Evolutionary conservation across 2,113 vertebrate genomes (phyloP), one percentile per base, ranked within the genome.

Genomic region (Thryonomys swinderianus): DNA sequence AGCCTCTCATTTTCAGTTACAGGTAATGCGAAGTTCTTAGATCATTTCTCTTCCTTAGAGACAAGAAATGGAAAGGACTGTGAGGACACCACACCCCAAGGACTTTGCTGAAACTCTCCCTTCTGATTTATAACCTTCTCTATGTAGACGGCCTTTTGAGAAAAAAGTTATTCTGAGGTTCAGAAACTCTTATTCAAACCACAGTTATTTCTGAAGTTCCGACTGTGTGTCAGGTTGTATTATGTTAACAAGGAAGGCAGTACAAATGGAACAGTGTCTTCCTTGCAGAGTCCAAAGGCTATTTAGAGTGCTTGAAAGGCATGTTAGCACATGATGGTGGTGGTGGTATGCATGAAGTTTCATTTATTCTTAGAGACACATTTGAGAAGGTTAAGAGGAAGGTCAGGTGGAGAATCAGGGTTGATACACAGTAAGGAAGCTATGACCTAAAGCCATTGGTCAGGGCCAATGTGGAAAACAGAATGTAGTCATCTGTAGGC

Each of bases 121-220:
- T 11, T 34, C 14, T 64, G 53, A 95, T 59, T 64, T 30, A 55
- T 2, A 5, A 34, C 27, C 59, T 23, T 86, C 42, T 37, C 40
- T 85, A 61, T 10, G 23, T 37, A 45, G 2, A 18, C 9, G n/a
- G 21, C 61, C 85, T 91, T 96, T 87, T 85, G 40, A 86, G 61
- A 45, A 91, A 51, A 40, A 76, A n/a, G 25, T 55, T 76, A 88
- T 45, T 40, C 66, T 87, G 84, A 40, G 17, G 32, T 80, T 95
- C 88, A 83, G 55, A 91, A 93, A 94, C 12, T 27, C 51, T 93
- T 76, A 23, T 81, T 88, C n/a, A 85, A n/a, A 61, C 37, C 34
- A 42, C 25, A n/a, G 16, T 53, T 93, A 67, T 85, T 71, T 67
- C 51, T 53, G 71, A 87, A 66, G 66, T 14, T 88, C 69, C 27